Conservation (phyloP, 2,888 invertebrate species). For the Frankliniella fusca region DNA sequence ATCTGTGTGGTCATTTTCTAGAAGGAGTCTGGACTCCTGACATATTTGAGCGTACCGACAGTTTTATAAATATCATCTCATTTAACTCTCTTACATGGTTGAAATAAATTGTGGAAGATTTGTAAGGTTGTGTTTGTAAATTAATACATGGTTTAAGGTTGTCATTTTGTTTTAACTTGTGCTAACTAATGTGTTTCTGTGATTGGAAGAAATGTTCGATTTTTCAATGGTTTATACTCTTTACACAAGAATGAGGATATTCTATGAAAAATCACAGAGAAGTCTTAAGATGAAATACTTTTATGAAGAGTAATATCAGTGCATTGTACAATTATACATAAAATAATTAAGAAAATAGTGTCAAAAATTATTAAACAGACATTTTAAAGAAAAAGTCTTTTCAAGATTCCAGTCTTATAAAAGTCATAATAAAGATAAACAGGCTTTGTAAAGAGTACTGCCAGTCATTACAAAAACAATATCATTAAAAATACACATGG, state of each 20-base stretch:
- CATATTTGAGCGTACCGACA: no score
- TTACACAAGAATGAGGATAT: neutral
- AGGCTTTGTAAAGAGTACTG: no score
- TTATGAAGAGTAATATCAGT: no score
- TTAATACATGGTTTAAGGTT: neutral
- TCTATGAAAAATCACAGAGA: no score
- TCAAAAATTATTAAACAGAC: neutral
- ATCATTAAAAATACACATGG: neutral
- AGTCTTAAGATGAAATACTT: no score
- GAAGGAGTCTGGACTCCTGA: no score
- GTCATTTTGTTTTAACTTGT: neutral
- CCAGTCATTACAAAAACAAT: neutral
- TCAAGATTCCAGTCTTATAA: neutral
- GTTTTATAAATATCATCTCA: no score
- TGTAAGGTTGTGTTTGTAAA: neutral
- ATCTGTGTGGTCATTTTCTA: neutral
- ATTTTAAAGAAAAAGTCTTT: neutral
- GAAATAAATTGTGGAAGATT: neutral
- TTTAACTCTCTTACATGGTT: no score
- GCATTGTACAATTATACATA: no score
- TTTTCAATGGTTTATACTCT: neutral
- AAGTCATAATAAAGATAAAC: neutral
- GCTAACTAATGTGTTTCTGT: neutral
- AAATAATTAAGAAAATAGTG: no score
- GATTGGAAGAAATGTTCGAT: neutral